phyloP scores from a whole-genome alignment of 2,113 vertebrate species.

The Alaudala cheleensis region DNA sequence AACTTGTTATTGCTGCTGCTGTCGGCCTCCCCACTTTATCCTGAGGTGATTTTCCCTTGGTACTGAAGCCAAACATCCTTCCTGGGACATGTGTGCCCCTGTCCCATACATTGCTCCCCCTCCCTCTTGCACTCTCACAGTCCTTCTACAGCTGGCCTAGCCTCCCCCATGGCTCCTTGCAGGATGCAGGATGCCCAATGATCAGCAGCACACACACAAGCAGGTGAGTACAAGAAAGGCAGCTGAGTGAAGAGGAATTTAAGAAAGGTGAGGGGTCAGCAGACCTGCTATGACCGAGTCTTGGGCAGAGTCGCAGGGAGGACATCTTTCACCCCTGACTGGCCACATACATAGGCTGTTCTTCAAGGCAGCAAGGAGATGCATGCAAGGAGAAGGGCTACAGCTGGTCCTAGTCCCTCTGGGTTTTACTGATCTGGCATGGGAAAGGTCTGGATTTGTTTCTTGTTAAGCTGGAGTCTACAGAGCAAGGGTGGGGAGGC shows the following conservation, averaged over 20 bases:
- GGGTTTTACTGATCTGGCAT: neutral
- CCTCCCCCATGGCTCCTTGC: neutral
- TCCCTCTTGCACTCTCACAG: neutral
- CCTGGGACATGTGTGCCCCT: rapidly evolving
- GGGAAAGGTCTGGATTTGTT: neutral
- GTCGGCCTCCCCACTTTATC: neutral
- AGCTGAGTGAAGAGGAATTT: neutral
- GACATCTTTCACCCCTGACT: neutral
- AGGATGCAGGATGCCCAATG: neutral
- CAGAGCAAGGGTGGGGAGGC: neutral
- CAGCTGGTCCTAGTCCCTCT: neutral
- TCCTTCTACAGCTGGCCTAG: rapidly evolving
- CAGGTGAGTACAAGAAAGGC: neutral
- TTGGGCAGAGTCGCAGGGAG: neutral
- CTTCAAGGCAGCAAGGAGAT: neutral
- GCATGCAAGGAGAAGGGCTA: neutral
- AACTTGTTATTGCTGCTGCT: neutral
- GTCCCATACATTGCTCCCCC: neutral
- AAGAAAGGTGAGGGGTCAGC: neutral
- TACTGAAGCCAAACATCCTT: neutral
- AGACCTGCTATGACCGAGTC: neutral
- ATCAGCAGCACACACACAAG: neutral
- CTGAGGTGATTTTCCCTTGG: neutral
- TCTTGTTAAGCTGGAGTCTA: neutral
- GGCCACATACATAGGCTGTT: neutral